Evolutionary conservation across 1,140 invertebrate genomes (phyloP).

Genomic region (Apocrypta bakeri): DNA sequence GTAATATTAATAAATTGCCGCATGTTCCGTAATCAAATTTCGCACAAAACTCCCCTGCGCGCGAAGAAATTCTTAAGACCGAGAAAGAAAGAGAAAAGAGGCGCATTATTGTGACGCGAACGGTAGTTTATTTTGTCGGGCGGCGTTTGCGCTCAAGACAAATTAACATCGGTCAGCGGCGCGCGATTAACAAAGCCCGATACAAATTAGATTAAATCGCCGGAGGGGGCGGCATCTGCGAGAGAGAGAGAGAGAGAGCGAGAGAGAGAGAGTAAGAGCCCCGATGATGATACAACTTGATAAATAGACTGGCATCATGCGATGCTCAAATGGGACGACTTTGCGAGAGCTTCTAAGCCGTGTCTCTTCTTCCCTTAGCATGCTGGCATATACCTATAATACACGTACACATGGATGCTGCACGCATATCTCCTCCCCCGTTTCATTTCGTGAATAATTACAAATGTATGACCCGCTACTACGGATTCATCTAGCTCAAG

Average conservation of each 20-base stretch:
- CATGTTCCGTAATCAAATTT: conserved; percentile 26
- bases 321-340: conserved; percentile 63
- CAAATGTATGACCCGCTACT: background rate
- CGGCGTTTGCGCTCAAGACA: conserved; percentile 58
- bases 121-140: conserved; percentile 65
- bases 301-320: conserved; percentile 74
- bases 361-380: background rate
- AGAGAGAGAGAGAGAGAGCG: background rate
- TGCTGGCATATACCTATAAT: background rate
- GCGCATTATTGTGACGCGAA: conserved; percentile 60
- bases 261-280: conserved; percentile 54
- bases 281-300: conserved; percentile 72
- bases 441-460: background rate
- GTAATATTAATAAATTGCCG: conserved; percentile 27
- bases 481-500: background rate
- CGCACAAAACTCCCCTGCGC: background rate
- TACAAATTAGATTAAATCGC: conserved; percentile 73
- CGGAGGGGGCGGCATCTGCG: conserved; percentile 58
- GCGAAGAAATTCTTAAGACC: too few relatives aligned
- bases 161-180: conserved; percentile 62
- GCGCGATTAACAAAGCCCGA: conserved; percentile 69
- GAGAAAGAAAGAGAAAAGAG: background rate
- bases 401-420: too few relatives aligned
- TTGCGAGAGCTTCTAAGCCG: conserved; percentile 23
- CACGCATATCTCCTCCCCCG: background rate